Base-by-base conservation (phyloP, 2,113 vertebrate species). In the Anhinga anhinga region DNA sequence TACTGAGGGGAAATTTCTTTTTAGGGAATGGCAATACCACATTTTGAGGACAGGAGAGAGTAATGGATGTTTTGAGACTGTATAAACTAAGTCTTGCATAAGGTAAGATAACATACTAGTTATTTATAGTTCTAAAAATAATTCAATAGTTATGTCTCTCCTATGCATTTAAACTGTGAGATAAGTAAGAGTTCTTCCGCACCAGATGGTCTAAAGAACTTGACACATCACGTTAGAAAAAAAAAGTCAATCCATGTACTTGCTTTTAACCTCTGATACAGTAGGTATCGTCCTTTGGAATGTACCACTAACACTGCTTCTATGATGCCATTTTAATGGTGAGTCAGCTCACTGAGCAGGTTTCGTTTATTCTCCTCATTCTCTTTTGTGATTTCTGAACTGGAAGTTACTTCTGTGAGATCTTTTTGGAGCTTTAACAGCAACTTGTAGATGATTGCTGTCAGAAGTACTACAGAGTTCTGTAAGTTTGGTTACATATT, bases 211-310 rank as follows among this genome's bases (percentile, higher is more conserved):
- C 45, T 85, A 8, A 84, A 88, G 32, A 50, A n/a, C 7, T 4
- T 30, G 71, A 67, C 50, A 8, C 4, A n/a, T 13, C 27, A 14
- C 0, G 0, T 50, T 55, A 62, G 42, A 67, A 34, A 20, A 53
- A 53, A 66, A 76, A 59, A 79, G 45, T 53, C 67, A 88, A 63
- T 50, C 30, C 36, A 22, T 42, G n/a, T 59, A 52, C 22, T 85
- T 94, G 69, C 53, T 96, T 95, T 95, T 96, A 86, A 83, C 92
- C 76, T 88, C n/a, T 91, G 78, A 7, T 73, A 36, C 17, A 36
- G 59, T 40, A 93, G 52, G 53, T 79, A 61, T 29, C 92, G 47
- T 86, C 67, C 76, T 90, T 56, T 74, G 30, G 56, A 74, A 32
- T 20, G 26, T 50, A 13, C 17, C n/a, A 14, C 38, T n/a, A 11